Percentiles rank a stretch among this genome's conserved stretches.
These are phyloP conservation scores for Misgurnus anguillicaudatus DNA, from an alignment of 2,113 vertebrate genomes.

Conservation along the genomic window DNA sequence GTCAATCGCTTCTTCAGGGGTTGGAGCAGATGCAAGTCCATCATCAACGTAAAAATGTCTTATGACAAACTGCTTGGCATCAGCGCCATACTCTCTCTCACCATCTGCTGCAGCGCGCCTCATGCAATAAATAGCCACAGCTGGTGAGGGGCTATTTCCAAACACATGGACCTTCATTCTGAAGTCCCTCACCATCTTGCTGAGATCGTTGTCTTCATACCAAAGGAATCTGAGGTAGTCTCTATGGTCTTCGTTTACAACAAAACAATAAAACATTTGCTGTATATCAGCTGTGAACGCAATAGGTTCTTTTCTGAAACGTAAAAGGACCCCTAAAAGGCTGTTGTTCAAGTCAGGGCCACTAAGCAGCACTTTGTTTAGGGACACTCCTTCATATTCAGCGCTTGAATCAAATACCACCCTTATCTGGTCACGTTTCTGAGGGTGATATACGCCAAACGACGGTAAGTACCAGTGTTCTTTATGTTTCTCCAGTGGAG, in stretches of 20 bases:
- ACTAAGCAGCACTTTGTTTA: not conserved
- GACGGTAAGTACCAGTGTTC: not conserved
- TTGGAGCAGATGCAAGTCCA: not conserved
- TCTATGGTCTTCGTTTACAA: not conserved
- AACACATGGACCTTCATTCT: too few species aligned
- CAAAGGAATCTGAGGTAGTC: not conserved
- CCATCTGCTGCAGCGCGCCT: not conserved
- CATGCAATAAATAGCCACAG: too few species aligned
- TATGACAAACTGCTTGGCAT: not conserved
- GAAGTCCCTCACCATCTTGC: too few species aligned
- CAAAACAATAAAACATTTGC: not conserved
- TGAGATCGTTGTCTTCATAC: not conserved
- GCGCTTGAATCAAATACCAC: slow-evolving; percentile 17
- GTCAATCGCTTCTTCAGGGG: not conserved
- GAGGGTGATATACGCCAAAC: not conserved
- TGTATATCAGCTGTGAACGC: too few species aligned
- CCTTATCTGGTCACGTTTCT: not conserved
- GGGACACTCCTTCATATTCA: too few species aligned
- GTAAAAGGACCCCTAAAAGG: too few species aligned
- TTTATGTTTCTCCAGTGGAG: not conserved
- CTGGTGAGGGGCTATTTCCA: too few species aligned
- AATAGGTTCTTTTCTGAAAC: too few species aligned
- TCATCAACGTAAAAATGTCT: slow-evolving; percentile 19
- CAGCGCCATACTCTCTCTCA: not conserved
- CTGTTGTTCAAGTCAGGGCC: not conserved